phyloP scores from a whole-genome alignment of 1,140 invertebrate species.

The Zaprionus inermis region DNA sequence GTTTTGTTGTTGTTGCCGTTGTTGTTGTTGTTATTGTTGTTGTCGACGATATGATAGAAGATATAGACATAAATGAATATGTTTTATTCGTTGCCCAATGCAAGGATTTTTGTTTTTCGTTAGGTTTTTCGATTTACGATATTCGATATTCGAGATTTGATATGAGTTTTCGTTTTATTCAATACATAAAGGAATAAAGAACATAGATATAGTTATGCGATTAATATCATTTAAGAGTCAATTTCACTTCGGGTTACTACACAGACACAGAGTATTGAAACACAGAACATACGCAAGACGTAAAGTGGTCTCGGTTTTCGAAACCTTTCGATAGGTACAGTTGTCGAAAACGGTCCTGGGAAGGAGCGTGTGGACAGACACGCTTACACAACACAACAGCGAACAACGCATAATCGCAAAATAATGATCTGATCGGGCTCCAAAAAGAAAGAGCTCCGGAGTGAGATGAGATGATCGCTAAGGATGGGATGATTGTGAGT shows the following conservation, averaged over 20 bases:
- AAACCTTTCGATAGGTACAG: conserved; percentile 19
- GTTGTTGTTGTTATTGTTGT: conserved; percentile 55
- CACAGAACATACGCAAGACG: conserved; percentile 46
- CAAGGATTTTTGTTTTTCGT: conserved; percentile 28
- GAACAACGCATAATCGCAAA: conserved; percentile 72
- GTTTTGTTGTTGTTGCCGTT: conserved; percentile 22
- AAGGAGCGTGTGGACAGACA: background rate
- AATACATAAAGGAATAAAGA: conserved; percentile 67
- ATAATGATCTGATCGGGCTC: conserved; percentile 54
- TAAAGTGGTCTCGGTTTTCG: conserved; percentile 11
- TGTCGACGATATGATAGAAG: conserved; percentile 24
- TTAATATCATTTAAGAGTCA: conserved; percentile 56
- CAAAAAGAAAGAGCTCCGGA: conserved; percentile 42
- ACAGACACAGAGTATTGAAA: conserved; percentile 49
- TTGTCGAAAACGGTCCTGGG: conserved; percentile 25
- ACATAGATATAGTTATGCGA: conserved; percentile 64
- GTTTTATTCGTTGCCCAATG: conserved; percentile 58
- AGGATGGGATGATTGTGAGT: conserved; percentile 12
- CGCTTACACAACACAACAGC: conserved; percentile 70
- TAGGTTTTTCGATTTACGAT: conserved; percentile 24
- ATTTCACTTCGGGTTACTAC: conserved; percentile 40
- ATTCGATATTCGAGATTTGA: conserved; percentile 26
- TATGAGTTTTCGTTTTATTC: conserved; percentile 27
- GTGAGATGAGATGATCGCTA: conserved; percentile 37
- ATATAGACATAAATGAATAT: conserved; percentile 14